Base-by-base conservation (phyloP, 1,140 invertebrate genomes). In the Dendroctonus valens region DNA sequence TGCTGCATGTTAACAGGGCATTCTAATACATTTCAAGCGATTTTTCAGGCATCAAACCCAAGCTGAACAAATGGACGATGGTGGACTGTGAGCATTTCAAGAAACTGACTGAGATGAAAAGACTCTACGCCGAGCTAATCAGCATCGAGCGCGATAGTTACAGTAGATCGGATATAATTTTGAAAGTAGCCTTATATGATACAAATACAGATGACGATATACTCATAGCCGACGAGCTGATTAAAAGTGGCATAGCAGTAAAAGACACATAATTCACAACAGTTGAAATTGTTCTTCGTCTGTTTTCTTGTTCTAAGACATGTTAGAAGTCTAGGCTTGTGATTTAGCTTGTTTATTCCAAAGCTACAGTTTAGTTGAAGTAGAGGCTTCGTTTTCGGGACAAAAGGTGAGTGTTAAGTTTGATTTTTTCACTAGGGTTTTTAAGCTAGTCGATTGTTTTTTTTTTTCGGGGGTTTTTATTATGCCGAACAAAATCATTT, bases 61-160 rank as follows among this genome's bases (percentile, higher is more conserved):
- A 70, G 59, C 62, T 76, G 9, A 67, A 55, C 8, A 79, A 78
- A 65, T 79, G 77, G 77, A 73, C 76, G 0, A 70, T 76, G 68
- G 74, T 76, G 37, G 73, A 76, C 68, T 79, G 77, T 61, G 71
- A 75, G n/a, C 57, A 59, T 14, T 79, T 79, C 46, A 72, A 76
- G 14, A 62, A 75, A 15, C 52, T 76, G 37, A 73, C 77, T 2
- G 67, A 68, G 11, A 69, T 67, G 12, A 73, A 74, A 63, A 9
- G 59, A 2, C 72, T 78, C 14, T 74, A 74, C 51, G 74, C 75
- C 0, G 41, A 72, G 5, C 44, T 78, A 6, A 65, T 70, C 7
- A 63, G 70, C 37, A 73, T 73, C 2, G 76, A 76, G 44, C 76
- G 73, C 55, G 77, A 79, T 62, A 65, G 72, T 49, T 59, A 78